Base-by-base conservation (phyloP, 2,797 vertebrate genomes). In the Dermochelys coriacea region DNA sequence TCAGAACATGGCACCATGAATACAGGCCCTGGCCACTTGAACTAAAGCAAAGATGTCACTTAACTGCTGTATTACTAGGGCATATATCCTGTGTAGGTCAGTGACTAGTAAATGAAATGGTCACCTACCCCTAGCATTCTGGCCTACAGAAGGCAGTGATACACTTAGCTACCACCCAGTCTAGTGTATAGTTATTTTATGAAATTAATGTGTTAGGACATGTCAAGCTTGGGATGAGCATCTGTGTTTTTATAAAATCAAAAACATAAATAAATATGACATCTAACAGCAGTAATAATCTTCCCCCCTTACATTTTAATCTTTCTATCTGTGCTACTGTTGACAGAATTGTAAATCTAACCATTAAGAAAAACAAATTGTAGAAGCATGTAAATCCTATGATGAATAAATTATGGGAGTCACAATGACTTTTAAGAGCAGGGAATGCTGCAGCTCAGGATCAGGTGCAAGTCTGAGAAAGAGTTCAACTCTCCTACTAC, bases 161-260 rank as follows among this genome's bases (percentile, higher is more conserved):
- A 88, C 80, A 31, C 10, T 93, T 91, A 64, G 31, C 85, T 8
- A 91, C 34, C 29, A 49, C 31, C n/a, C n/a, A 6, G 3, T 80
- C 9, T 84, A 75, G 34, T 84, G 41, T 3, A 78, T 47, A 79
- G 15, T 64, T 91, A 77, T 15, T 21, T 37, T 37, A 12, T 79
- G 71, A 57, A 91, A 87, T 23, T 64, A 45, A 55, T 90, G 85
- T 92, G 88, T 50, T 47, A 50, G 50, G 37, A 55, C 12, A 90
- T 71, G 4, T 5, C 18, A 81, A 80, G 3, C 16, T 85, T 74
- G 34, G 91, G 75, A 90, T 77, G 10, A 82, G 9, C 31, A 74
- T 91, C 54, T 74, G 37, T 88, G 11, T 57, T 79, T 29, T 47
- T 47, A 90, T 45, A 16, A 23, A 87, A 57, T 57, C 85, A 88